phyloP scores from a whole-genome alignment of 1,140 invertebrate species.

The Geopemphigus sp. region DNA sequence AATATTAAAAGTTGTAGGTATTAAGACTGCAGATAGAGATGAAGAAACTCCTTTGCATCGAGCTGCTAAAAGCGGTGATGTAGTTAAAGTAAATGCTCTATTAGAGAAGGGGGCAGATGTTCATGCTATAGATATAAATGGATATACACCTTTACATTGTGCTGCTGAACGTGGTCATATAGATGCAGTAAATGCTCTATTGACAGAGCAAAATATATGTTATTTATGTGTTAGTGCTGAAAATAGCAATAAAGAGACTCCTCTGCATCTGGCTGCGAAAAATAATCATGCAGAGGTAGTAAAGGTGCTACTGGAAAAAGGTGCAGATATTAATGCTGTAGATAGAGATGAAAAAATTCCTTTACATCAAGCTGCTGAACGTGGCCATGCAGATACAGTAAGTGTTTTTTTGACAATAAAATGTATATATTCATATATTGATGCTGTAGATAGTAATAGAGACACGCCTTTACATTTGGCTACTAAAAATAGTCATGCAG shows the following conservation, averaged over 20 bases:
- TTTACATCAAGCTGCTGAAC: conserved; percentile 68
- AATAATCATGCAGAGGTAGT: background rate
- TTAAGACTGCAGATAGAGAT: background rate
- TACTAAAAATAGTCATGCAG: background rate
- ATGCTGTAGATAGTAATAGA: background rate
- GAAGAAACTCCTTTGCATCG: background rate
- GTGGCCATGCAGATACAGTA: conserved; percentile 60
- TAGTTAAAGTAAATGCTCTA: conserved; percentile 1
- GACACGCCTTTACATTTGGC: conserved; percentile 2
- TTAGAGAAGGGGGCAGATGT: no score
- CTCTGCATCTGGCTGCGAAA: background rate
- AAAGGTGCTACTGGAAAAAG: conserved; percentile 7
- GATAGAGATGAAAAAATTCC: conserved; percentile 69
- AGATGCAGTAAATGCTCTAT: background rate
- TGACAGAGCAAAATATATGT: conserved; percentile 2
- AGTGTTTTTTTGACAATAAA: conserved; percentile 59
- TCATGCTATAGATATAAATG: background rate
- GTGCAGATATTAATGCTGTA: conserved; percentile 53
- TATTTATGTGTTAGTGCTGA: background rate
- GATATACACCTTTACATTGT: background rate
- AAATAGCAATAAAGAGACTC: background rate
- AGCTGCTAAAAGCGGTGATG: background rate
- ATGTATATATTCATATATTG: conserved; percentile 41
- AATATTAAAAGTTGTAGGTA: background rate
- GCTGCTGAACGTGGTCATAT: background rate